Base-by-base conservation (phyloP, 2,113 vertebrate genomes). In the Piaya cayana region DNA sequence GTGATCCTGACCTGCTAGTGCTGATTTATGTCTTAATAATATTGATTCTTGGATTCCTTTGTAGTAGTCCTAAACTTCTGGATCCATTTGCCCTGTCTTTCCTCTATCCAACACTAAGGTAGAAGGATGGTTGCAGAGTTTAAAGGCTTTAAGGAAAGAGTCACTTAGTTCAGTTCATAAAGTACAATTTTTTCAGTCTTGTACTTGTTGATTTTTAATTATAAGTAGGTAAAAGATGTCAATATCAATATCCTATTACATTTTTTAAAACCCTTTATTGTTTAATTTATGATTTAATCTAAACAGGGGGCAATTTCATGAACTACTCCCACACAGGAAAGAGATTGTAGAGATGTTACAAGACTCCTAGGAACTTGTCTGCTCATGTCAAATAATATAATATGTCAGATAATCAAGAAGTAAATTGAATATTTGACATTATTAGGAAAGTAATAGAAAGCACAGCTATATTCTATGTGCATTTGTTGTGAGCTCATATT, bases 11-110 rank as follows among this genome's bases (percentile, higher is more conserved):
- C 12, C 36, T 56, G 29, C 5, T 29, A 13, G 0, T 71, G 45
- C 0, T 58, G 34, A 39, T 62, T 62, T 62, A 8, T 50, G 39
- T 37, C 0, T 0, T 36, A 43, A 6, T 34, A 19, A 20, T 8
- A 67, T 37, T 74, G 37, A 29, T 42, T 74, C 39, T 74, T 81
- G 29, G 19, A 23, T 50, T 71, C 15, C 13, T 62, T 18, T 58
- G 49, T 52, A 8, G 15, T 63, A 63, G 63, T n/a, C 53, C 27
- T 50, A 72, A 67, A 0, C 2, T 18, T 56, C 39, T 4, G 11
- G 27, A 26, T 36, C 11, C 14, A 2, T 88, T 81, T 71, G 50
- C 26, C 36, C 63, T 63, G 12, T 5, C 89, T 67, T 85, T 37
- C 25, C 29, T 85, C 2, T 14, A 65, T 47, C 19, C 15, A 55